A percentile compares a stretch with the other conserved stretches of the same genome.
These are phyloP conservation scores for Andrena trimmerana DNA, from an alignment of 2,888 invertebrate species.

Conservation along the genomic window DNA sequence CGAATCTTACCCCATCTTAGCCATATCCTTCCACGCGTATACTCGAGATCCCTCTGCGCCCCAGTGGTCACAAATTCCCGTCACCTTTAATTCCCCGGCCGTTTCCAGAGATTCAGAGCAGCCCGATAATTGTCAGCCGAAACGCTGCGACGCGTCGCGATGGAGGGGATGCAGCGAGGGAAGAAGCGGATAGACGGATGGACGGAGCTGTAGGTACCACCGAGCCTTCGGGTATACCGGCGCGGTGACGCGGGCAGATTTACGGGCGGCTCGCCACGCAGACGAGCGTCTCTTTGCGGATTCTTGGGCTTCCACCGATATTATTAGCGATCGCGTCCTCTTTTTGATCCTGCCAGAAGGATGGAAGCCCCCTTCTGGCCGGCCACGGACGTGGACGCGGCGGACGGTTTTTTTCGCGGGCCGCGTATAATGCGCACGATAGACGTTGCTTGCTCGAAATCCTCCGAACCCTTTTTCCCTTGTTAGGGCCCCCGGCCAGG, in stretches of 20 bases:
- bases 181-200: conserved; percentile 63
- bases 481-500: conserved; percentile 54
- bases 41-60: no score
- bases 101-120: conserved; percentile 1
- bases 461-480: conserved; percentile 67
- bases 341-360: conserved; percentile 80
- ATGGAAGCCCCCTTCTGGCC: conserved; percentile 49
- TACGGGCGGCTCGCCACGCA: conserved; percentile 83
- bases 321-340: conserved; percentile 83
- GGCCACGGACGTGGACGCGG: conserved; percentile 40
- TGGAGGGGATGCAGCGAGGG: conserved; percentile 38
- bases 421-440: conserved; percentile 77
- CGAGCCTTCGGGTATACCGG: conserved; percentile 75
- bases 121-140: conserved; percentile 33
- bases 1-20: no score
- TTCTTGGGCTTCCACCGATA: conserved; percentile 83
- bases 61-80: background rate
- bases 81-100: no score
- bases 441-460: conserved; percentile 72
- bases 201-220: conserved; percentile 70
- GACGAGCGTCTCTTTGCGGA: conserved; percentile 82
- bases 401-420: conserved; percentile 68
- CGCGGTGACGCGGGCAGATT: conserved; percentile 81
- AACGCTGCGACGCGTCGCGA: conserved; percentile 34
- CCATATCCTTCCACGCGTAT: no score